Percentiles rank a stretch among this genome's conserved stretches.
phyloP scores from a whole-genome alignment of 2,797 vertebrate genomes.

The Bufotes viridis region DNA sequence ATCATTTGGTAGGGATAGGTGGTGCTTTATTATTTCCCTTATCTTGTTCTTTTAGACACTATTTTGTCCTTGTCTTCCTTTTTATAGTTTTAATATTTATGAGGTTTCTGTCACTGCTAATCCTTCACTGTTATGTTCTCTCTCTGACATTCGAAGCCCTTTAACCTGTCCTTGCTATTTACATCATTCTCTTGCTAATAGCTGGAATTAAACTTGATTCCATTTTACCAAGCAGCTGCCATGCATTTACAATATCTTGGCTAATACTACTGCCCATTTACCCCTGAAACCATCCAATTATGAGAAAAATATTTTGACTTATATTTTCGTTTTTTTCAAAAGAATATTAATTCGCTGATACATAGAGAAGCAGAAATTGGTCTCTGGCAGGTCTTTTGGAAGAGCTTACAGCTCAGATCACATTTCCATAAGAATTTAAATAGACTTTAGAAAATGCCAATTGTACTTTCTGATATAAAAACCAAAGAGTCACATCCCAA shows the following conservation, averaged over 20 bases:
- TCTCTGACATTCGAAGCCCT: constrained; percentile 67
- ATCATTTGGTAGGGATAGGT: constrained; percentile 22
- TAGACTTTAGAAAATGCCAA: constrained; percentile 16
- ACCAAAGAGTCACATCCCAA: not conserved
- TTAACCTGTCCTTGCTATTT: constrained; percentile 68
- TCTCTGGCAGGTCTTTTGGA: constrained; percentile 15
- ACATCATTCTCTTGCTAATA: constrained; percentile 65
- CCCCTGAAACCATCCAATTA: constrained; percentile 48
- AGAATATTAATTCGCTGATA: constrained; percentile 40
- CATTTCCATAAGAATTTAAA: constrained; percentile 42
- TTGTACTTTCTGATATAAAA: not conserved
- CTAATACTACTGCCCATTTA: constrained; percentile 22
- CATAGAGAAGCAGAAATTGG: constrained; percentile 14
- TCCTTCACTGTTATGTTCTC: constrained; percentile 45
- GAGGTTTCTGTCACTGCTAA: constrained; percentile 56
- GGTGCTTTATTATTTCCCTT: constrained; percentile 33
- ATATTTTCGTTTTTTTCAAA: constrained; percentile 7
- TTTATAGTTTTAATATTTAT: constrained; percentile 52
- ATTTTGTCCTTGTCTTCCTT: constrained; percentile 52
- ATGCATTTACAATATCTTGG: constrained; percentile 63
- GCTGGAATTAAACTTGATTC: constrained; percentile 48
- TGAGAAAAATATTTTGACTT: constrained; percentile 20
- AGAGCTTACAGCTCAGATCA: not conserved
- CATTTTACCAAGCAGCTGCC: constrained; percentile 67
- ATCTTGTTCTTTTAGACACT: constrained; percentile 43